Conservation (phyloP, 2,797 vertebrate species). For the Nannoperca obscura region DNA sequence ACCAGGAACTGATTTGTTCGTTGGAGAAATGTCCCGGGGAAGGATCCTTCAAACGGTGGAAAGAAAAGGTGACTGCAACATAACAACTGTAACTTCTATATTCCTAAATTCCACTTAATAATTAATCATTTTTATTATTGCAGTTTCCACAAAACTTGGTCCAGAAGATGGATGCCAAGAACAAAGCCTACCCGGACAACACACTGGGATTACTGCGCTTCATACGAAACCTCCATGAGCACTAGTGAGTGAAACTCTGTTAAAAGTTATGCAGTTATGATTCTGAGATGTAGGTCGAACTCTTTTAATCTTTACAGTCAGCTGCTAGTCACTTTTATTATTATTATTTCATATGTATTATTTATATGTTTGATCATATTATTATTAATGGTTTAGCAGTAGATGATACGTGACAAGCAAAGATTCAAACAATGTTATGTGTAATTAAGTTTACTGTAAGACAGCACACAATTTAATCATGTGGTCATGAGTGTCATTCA, state of each 20-base stretch:
- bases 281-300: too few relatives aligned
- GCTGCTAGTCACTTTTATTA: too few relatives aligned
- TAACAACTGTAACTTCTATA: background rate
- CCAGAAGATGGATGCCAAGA: constrained; percentile 53
- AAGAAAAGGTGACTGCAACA: constrained; percentile 51
- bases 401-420: too few relatives aligned
- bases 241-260: constrained; percentile 62
- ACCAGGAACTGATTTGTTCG: constrained; percentile 21
- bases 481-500: too few relatives aligned
- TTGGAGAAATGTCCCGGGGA: constrained; percentile 26
- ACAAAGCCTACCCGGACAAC: constrained; percentile 57
- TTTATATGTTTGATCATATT: too few relatives aligned
- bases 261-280: background rate
- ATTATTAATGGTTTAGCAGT: too few relatives aligned
- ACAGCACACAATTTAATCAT: too few relatives aligned
- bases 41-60: constrained; percentile 63
- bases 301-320: background rate
- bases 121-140: background rate
- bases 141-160: constrained; percentile 67
- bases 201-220: constrained; percentile 72
- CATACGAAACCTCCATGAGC: constrained; percentile 67
- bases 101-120: too few relatives aligned
- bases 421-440: too few relatives aligned
- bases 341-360: too few relatives aligned
- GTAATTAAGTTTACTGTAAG: too few relatives aligned